Percentiles rank a stretch among this genome's conserved stretches.
Conservation (phyloP, 2,888 invertebrate genomes). For the Marasmarcha lunaedactyla region DNA sequence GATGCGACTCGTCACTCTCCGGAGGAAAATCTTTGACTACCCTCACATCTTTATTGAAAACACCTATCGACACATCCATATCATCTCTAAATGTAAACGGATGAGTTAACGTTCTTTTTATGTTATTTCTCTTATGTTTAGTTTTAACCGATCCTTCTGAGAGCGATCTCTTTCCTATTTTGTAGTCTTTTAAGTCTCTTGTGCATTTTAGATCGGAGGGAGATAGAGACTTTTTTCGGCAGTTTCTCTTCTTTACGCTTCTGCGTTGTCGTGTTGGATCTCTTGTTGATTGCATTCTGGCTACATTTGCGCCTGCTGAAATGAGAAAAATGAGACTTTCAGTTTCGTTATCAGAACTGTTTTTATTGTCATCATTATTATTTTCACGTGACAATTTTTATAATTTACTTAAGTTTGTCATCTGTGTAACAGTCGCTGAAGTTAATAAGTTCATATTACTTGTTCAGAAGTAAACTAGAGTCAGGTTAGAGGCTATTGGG, state of each 20-base stretch:
- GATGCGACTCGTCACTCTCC: conserved; percentile 60
- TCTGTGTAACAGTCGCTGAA: no score
- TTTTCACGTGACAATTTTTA: no score
- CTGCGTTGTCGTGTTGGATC: conserved; percentile 59
- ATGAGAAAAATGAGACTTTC: conserved; percentile 20
- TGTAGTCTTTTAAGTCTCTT: conserved; percentile 45
- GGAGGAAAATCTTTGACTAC: conserved; percentile 25
- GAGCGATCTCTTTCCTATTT: conserved; percentile 47
- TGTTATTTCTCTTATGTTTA: conserved; percentile 60
- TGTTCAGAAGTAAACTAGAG: no score
- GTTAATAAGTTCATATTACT: no score
- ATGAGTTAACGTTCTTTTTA: conserved; percentile 60
- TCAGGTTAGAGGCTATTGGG: no score
- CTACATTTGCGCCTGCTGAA: conserved; percentile 47
- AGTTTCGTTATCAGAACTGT: no score
- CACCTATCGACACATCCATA: conserved; percentile 43
- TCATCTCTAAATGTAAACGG: conserved; percentile 51
- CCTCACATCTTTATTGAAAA: conserved; percentile 40
- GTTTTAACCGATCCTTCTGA: conserved; percentile 62
- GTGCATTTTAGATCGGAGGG: conserved; percentile 56
- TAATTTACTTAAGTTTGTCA: no score
- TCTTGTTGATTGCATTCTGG: conserved; percentile 56
- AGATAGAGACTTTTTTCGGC: conserved; percentile 62
- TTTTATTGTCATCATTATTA: no score
- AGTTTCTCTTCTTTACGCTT: conserved; percentile 57